Evolutionary conservation across 2,113 vertebrate species (phyloP).

Genomic region (Anhinga anhinga): DNA sequence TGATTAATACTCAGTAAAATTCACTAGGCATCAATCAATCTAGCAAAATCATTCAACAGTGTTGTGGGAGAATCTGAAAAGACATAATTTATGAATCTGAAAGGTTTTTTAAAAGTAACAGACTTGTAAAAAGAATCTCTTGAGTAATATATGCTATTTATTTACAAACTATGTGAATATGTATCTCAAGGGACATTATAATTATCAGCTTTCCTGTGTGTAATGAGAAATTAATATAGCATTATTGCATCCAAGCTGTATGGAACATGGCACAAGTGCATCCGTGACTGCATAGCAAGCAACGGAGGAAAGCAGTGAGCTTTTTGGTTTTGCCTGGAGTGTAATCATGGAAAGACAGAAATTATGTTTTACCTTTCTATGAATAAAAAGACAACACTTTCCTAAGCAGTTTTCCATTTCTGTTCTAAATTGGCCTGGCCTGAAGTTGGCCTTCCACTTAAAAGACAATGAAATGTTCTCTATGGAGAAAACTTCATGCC

Average conservation of each 20-base stretch:
- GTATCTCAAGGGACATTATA: not conserved
- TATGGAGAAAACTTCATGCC: not conserved
- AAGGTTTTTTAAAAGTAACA: not conserved
- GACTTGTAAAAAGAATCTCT: not conserved
- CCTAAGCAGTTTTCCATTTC: not conserved
- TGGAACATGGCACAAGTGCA: not conserved
- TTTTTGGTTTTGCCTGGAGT: not conserved
- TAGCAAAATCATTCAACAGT: not conserved
- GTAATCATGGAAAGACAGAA: not conserved
- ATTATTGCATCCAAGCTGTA: not conserved
- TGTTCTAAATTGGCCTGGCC: not conserved
- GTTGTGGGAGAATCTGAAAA: not conserved
- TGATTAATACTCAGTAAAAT: conserved; percentile 25
- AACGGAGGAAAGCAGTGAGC: not conserved
- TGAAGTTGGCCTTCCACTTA: not conserved
- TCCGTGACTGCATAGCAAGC: not conserved
- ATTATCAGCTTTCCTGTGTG: not conserved
- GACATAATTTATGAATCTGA: not conserved
- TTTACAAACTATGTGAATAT: not conserved
- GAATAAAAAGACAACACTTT: not conserved
- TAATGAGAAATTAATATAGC: not conserved
- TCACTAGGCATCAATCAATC: not conserved
- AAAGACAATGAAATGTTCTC: not conserved
- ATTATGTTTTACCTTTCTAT: not conserved
- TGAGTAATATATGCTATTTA: not conserved